These are phyloP conservation scores for Scartelaos histophorus DNA, from an alignment of 2,113 vertebrate species.

Conservation along the genomic window DNA sequence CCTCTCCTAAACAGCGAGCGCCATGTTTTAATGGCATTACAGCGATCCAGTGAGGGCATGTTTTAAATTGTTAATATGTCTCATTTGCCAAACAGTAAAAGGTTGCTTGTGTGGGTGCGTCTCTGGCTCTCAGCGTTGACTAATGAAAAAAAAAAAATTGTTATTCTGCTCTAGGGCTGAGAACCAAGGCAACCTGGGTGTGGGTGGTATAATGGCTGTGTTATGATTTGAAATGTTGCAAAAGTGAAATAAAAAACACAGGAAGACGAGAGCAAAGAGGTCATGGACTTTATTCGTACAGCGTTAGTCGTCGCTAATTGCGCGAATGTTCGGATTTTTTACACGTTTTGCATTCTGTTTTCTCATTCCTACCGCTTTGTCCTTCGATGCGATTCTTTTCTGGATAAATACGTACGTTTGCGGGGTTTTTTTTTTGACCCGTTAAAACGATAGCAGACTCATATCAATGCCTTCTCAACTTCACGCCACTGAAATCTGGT, in stretches of 20 bases:
- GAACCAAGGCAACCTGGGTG: conserved; percentile 41
- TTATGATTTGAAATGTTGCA: conserved; percentile 54
- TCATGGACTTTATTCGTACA: conserved; percentile 54
- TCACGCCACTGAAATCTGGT: conserved; percentile 99
- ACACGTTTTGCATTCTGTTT: conserved; percentile 5
- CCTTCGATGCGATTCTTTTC: not conserved
- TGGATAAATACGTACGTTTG: not conserved
- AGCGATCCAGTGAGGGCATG: conserved; percentile 51
- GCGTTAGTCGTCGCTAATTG: conserved; percentile 11
- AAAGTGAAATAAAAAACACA: conserved; percentile 37
- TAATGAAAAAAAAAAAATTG: conserved; percentile 51
- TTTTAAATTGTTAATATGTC: conserved; percentile 70
- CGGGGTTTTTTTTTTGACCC: too few species aligned
- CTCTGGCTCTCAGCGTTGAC: conserved; percentile 48
- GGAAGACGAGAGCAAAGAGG: conserved; percentile 27
- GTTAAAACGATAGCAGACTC: conserved; percentile 31
- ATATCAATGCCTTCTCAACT: conserved; percentile 93
- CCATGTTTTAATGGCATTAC: conserved; percentile 52
- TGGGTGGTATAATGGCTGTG: conserved; percentile 57
- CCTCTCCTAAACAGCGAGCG: conserved; percentile 31
- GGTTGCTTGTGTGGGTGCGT: conserved; percentile 66
- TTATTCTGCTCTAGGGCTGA: conserved; percentile 50
- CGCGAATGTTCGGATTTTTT: conserved; percentile 20
- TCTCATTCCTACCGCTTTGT: not conserved
- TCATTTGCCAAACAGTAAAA: conserved; percentile 65